These are phyloP conservation scores for Megaustenia siamemsis DNA, from an alignment of 2,888 invertebrate genomes.

Conservation along the genomic window DNA sequence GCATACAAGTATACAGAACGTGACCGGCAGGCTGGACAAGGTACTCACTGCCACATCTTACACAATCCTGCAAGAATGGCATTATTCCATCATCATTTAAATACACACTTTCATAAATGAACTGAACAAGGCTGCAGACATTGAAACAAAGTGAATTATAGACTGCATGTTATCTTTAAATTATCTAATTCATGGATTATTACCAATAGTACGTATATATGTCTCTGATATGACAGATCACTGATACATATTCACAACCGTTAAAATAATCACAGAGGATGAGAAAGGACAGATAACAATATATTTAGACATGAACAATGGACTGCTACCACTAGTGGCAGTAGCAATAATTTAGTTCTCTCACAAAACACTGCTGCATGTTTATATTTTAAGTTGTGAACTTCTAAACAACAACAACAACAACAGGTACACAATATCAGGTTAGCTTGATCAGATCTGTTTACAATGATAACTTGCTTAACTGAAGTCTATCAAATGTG, in stretches of 20 bases:
- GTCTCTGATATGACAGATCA: not conserved
- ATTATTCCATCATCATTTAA: no score
- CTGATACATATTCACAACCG: constrained; percentile 43
- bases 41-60: no score
- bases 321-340: not conserved
- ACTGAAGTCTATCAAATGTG: no score
- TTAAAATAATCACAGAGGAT: constrained; percentile 43
- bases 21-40: no score
- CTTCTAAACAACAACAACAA: not conserved
- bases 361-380: not conserved
- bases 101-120: not conserved
- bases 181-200: not conserved
- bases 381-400: not conserved
- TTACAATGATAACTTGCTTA: not conserved
- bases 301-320: not conserved
- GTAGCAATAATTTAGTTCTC: not conserved
- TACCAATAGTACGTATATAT: not conserved
- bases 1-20: no score
- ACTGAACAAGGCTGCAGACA: not conserved
- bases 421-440: not conserved
- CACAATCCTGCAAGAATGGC: no score
- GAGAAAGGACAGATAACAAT: constrained; percentile 27
- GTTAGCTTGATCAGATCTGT: not conserved
- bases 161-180: not conserved
- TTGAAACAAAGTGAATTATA: no score